A percentile compares a stretch with the other conserved stretches of the same genome.
Conservation (phyloP, 2,797 vertebrate species). For the Huso huso region DNA sequence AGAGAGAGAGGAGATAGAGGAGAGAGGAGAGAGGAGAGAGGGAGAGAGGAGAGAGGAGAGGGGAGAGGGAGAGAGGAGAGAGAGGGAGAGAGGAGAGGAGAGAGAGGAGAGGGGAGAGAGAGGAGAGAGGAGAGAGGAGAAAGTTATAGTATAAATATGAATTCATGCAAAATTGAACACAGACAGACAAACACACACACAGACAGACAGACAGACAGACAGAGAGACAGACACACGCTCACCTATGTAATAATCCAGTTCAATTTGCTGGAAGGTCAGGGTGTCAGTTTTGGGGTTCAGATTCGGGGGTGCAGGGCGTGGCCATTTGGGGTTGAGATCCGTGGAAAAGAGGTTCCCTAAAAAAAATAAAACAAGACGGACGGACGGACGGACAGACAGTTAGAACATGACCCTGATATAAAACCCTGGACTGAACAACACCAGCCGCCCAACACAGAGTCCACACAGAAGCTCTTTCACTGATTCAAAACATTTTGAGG, state of each 20-base stretch:
- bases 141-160: too few species aligned
- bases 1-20: too few species aligned
- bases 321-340: conserved; percentile 71
- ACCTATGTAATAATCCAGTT: conserved; percentile 86
- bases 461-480: background rate
- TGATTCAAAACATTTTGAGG: background rate
- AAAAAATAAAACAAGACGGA: background rate
- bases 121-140: too few species aligned
- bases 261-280: conserved; percentile 82
- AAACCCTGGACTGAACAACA: background rate
- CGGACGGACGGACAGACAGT: too few species aligned
- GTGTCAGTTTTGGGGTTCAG: conserved; percentile 52
- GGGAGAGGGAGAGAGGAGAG: too few species aligned
- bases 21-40: too few species aligned
- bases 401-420: background rate
- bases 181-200: conserved; percentile 1
- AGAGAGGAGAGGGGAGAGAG: too few species aligned
- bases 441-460: background rate
- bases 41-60: background rate
- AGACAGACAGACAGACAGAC: background rate
- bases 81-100: too few species aligned
- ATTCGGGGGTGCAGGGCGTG: too few species aligned
- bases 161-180: background rate
- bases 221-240: conserved; percentile 18
- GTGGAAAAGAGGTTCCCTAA: conserved; percentile 65